Conservation (phyloP, 2,113 vertebrate species). For the Lutjanus erythropterus region DNA sequence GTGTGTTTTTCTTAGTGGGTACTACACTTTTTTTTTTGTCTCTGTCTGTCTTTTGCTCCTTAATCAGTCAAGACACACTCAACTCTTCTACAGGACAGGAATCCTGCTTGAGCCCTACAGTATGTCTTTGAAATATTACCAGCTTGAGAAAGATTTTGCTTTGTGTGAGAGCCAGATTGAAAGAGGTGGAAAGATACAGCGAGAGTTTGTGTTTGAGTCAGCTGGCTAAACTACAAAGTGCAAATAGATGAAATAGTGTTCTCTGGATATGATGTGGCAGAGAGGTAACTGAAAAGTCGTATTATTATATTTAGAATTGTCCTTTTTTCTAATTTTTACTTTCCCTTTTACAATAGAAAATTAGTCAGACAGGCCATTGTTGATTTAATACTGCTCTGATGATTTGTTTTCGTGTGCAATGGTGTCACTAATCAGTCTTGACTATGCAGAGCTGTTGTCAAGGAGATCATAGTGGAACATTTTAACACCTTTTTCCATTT, state of each 20-base stretch:
- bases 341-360: background rate
- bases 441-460: constrained; percentile 12
- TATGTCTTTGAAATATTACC: constrained; percentile 27
- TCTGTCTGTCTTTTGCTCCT: background rate
- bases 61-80: constrained; percentile 36
- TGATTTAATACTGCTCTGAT: constrained; percentile 25
- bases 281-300: constrained; percentile 1
- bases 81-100: background rate
- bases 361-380: background rate
- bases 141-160: constrained; percentile 12
- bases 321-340: background rate
- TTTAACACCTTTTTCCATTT: background rate
- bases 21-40: background rate
- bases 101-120: background rate
- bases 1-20: background rate
- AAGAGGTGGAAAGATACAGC: constrained; percentile 4
- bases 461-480: background rate
- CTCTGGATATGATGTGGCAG: background rate
- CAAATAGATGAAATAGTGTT: no score
- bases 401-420: constrained; percentile 27
- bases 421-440: constrained; percentile 37
- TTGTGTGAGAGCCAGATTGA: constrained; percentile 21
- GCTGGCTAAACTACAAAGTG: constrained; percentile 1
- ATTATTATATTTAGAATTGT: background rate
- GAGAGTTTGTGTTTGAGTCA: background rate